Evolutionary conservation across 2,888 invertebrate species (phyloP).

Genomic region (Ornithoptera priamus): DNA sequence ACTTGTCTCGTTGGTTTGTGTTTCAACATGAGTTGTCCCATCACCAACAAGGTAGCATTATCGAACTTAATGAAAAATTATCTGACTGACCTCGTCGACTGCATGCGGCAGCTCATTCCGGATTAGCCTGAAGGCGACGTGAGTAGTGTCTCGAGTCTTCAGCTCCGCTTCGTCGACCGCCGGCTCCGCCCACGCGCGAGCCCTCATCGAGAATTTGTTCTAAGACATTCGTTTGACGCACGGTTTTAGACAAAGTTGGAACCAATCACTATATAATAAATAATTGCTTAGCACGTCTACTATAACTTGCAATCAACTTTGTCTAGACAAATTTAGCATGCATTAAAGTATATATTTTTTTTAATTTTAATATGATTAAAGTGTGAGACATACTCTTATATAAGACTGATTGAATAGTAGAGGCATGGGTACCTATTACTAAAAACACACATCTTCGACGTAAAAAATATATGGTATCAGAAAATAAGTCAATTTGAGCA

Average conservation of each 20-base stretch:
- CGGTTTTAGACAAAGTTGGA: neutral
- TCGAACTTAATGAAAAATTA: neutral
- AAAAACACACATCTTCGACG: no score
- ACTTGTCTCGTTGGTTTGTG: no score
- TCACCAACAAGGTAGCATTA: neutral
- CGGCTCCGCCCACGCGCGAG: conserved; percentile 89
- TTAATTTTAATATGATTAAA: neutral
- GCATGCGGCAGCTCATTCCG: conserved; percentile 57
- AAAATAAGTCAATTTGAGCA: no score
- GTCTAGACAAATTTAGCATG: conserved; percentile 10
- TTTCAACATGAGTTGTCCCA: neutral
- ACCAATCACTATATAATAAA: neutral
- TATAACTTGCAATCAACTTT: conserved; percentile 1
- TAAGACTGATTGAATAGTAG: neutral
- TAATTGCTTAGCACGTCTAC: neutral
- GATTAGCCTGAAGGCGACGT: conserved; percentile 55
- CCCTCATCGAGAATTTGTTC: conserved; percentile 90
- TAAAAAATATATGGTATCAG: no score
- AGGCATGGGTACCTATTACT: no score
- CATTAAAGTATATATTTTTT: neutral
- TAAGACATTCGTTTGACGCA: conserved; percentile 49
- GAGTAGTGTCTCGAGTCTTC: conserved; percentile 48
- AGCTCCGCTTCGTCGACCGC: conserved; percentile 59
- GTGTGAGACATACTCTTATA: neutral
- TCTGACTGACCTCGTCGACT: conserved; percentile 49